Evolutionary conservation across 1,140 invertebrate species (phyloP), one percentile per base, ranked within the genome.

Genomic region (Amphibalanus amphitrite): DNA sequence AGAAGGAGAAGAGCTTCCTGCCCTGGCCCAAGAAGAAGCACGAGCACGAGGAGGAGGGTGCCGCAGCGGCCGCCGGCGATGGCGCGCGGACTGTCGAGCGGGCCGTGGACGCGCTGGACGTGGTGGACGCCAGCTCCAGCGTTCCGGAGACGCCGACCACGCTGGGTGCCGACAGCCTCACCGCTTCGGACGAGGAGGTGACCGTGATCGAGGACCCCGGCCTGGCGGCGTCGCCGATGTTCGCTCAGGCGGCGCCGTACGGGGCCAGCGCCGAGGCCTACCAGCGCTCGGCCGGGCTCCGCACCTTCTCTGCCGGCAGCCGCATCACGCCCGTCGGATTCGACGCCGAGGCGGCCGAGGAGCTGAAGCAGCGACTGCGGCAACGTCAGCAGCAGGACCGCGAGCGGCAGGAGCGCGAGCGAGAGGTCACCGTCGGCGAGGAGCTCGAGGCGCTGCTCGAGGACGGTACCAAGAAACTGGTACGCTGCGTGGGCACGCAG

Each of bases 1-100:
- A 86, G 67, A 85, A 85, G 71, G 89, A 91, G 77, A 86, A 87
- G 0, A 85, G 85, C 67, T 93, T 92, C 75, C 78, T 93, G 25
- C 79, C 91, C 0, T 91, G 90, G 90, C 83, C 90, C 64, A 90
- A 75, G 80, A 74, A 23, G 80, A 79, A 33, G 80, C 80, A 70
- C 81, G 81, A 74, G 77, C 71, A 72, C 29, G 69, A 68, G 59
- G 67, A 33, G 25, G 70, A 40, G 69, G 75, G 69, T 30, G 13
- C 23, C 59, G 67, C 69, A 67, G 30, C 25, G 38, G 69, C 4
- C 6, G 64, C 3, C 23, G 26, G 6, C 64, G 26, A 3, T 23
- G 26, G 64, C 23, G 23, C 64, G 23, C 4, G 6, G 4, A 23
- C 4, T 23, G 6, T 26, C 6, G 64, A 65, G 23, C 64, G 33